Evolutionary conservation across 2,888 invertebrate genomes (phyloP), one percentile per base, ranked within the genome.

Genomic region (Nephrotoma appendiculata): DNA sequence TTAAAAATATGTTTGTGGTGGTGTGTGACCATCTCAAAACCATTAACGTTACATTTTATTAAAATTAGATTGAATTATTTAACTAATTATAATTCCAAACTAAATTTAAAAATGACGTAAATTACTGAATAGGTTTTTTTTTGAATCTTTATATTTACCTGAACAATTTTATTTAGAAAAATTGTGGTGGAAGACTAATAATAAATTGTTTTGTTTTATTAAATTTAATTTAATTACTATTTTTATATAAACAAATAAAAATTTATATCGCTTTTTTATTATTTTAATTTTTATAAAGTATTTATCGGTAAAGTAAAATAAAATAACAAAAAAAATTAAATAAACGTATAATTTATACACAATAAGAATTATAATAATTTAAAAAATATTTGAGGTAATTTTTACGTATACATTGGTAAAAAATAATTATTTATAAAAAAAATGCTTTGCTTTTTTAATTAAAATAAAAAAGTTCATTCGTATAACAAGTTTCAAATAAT

Each of bases 381-480:
- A 87, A 87, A 87, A 88, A 87, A 87, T 88, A 88, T 87, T 88
- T 88, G 88, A 88, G 88, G 88, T 88, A 88, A 88, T 87, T 86
- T 87, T 88, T 88, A 88, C 88, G 88, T 88, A 88, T 88, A 88
- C 88, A 88, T 88, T 88, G 88, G 88, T 88, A 86, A 87, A 88
- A 87, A 87, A 86, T 87, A 71, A 43, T 87, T 86, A 11, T 87
- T 87, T 87, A 41, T 41, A 45, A 41, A 52, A 19, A 15, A 31
- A 41, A 43, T 48, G n/a, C n/a, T 19, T 19, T 45, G 6, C 57
- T 41, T 52, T 57, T n/a, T 6, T 41, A 42, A 42, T 52, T 41
- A 57, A 57, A 57, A 42, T 57, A 57, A 86, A 31, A 57, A 52
- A 31, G 31, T 19, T 41, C 19, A 86, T 52, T 57, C 43, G 52